Evolutionary conservation across 2,888 invertebrate species (phyloP), one percentile per base, ranked within the genome.

Genomic region (Rotaria socialis): DNA sequence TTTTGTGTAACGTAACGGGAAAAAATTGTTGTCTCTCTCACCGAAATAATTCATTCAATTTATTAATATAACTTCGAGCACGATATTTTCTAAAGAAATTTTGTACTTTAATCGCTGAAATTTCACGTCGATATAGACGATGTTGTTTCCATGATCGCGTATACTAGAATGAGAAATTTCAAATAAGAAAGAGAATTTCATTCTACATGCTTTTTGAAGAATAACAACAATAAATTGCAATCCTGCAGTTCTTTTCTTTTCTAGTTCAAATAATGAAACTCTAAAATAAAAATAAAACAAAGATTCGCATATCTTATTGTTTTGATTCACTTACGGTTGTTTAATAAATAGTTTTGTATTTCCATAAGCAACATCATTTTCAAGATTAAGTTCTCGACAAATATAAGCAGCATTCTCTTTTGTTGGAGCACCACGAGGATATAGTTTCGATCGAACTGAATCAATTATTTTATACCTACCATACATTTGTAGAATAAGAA

Each of bases 331-430:
- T 27, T 94, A 94, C 0, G 98, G 97, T 24, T 95, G 95, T 90
- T 96, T 93, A 88, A 98, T 95, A 90, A 99, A 99, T 86, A 98
- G 93, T 92, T 99, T 98, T 0, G 96, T 97, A 89, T 95, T 95
- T 24, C 98, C 98, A 90, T 95, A 97, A 91, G 95, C 95, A 41
- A 96, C 96, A 90, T 98, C 97, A 58, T 94, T 92, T 5, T 93
- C 91, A 88, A 94, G 94, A 67, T 94, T 93, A 89, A 94, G 93
- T 88, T 96, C 95, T 85, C 95, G 93, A 88, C 97, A 93, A 88
- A 99, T 93, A 88, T 94, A 94, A 90, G 94, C 84, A 27, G 85
- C 87, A 85, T 52, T 85, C 10, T 87, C 85, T 84, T 85, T 85
- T 4, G 85, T 47, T 27, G 16, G 41, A 8, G 50, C 56, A 27